Base-by-base conservation (phyloP, 1,140 invertebrate genomes). In the Macrostomum lignano region DNA sequence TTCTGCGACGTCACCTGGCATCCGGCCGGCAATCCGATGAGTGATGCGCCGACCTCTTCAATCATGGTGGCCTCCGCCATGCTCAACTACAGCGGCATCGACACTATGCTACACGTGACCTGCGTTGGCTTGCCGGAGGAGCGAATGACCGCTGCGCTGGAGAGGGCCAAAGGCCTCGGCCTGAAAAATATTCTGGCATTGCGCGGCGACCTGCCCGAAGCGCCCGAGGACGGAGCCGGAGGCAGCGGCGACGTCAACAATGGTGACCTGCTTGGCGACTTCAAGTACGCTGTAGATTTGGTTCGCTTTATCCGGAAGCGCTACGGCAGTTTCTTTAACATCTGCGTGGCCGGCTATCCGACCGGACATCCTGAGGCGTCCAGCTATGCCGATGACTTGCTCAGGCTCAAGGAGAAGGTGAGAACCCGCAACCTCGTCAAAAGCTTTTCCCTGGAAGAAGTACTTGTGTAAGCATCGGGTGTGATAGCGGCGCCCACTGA, bases 261-360 rank as follows among this genome's bases (percentile, higher is more conserved):
- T 63, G 55, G 52, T 42, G 42, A 21, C 39, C 46, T n/a, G 42
- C 49, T 15, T 33, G 52, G 61, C 33, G 62, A 65, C 22, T 67
- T 72, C 40, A 46, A 49, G 11, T 64, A 69, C 48, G 67, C 67
- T 2, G 46, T 49, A 11, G 66, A 72, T 45, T 51, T 73, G 17
- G 66, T 73, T 0, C 50, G 46, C 37, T 65, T 67, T 41, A 69
- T 73, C 34, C 57, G 62, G 36, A 42, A 61, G 33, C 47, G 62
- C 34, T 70, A 65, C 58, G 66, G 62, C 1, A 51, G 68, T 44
- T 61, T 64, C 41, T 73, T 75, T 49, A 63, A 61, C 9, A 67
- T 75, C 33, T 67, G 65, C 38, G 70, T 72, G 3, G 69, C 69
- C 24, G 59, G 69, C 24, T 74, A 74, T 55, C 71, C 72, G 2